Conservation (phyloP, 2,113 vertebrate genomes). For the Arenaria interpres region DNA sequence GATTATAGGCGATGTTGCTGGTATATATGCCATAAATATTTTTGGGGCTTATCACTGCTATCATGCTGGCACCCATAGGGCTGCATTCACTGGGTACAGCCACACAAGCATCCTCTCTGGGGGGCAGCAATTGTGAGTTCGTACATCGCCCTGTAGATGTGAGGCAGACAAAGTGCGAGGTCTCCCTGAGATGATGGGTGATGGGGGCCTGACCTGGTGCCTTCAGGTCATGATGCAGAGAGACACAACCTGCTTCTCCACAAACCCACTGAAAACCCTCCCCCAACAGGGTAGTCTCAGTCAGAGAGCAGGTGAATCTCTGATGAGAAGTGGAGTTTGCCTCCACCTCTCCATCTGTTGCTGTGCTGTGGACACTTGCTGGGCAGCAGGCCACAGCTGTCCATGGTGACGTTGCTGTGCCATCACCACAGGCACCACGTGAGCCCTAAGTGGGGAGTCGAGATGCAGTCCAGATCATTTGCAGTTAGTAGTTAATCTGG, state of each 20-base stretch:
- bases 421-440: background rate
- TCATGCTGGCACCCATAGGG: background rate
- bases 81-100: background rate
- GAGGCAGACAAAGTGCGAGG: background rate
- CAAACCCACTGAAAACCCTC: background rate
- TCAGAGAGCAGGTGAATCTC: background rate
- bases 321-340: background rate
- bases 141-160: background rate
- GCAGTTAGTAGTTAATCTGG: slow-evolving; percentile 5
- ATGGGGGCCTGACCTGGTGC: background rate
- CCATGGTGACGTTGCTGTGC: background rate
- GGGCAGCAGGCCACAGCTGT: background rate
- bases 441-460: background rate
- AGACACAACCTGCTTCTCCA: background rate
- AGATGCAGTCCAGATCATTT: background rate
- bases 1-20: background rate
- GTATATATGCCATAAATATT: background rate
- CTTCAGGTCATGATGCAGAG: background rate
- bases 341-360: background rate
- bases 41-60: background rate
- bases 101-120: background rate
- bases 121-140: background rate
- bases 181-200: background rate
- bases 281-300: background rate
- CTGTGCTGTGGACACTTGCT: background rate